A percentile compares a stretch with the other conserved stretches of the same genome.
phyloP scores from a whole-genome alignment of 2,113 vertebrate species.

The Toxotes chatareus region DNA sequence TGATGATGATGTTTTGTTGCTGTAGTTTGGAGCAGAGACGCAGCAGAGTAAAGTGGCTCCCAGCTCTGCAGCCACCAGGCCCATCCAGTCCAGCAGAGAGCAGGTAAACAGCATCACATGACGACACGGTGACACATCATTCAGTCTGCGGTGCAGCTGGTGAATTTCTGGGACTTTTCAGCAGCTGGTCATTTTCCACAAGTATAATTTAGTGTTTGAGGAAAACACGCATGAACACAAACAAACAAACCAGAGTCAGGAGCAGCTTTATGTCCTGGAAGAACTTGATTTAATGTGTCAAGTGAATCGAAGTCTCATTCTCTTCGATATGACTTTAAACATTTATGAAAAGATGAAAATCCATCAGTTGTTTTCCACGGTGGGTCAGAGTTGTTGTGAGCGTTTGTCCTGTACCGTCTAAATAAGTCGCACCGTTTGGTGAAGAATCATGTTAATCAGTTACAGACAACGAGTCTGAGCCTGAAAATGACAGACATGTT shows the following conservation, averaged over 20 bases:
- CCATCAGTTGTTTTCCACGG: too few species aligned
- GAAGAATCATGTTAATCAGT: background rate
- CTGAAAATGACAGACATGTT: background rate
- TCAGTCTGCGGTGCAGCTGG: background rate
- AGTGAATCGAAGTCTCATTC: too few species aligned
- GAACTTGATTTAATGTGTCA: too few species aligned
- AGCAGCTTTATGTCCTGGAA: too few species aligned
- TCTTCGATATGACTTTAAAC: too few species aligned
- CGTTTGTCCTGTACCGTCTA: too few species aligned
- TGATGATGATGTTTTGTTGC: background rate
- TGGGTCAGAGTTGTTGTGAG: too few species aligned
- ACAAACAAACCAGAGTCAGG: background rate
- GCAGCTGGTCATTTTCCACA: background rate
- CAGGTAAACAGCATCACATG: constrained; percentile 77
- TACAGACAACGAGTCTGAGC: background rate
- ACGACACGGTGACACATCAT: background rate
- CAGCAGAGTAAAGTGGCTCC: constrained; percentile 93
- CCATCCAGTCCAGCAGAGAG: constrained; percentile 86
- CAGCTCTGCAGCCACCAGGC: constrained; percentile 88
- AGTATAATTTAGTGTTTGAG: background rate
- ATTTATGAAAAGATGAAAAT: too few species aligned
- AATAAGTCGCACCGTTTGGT: too few species aligned
- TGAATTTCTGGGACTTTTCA: background rate
- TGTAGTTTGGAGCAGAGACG: constrained; percentile 92
- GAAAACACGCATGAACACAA: background rate